Evolutionary conservation across 2,113 vertebrate species (phyloP).

Genomic region (Girardinichthys multiradiatus): DNA sequence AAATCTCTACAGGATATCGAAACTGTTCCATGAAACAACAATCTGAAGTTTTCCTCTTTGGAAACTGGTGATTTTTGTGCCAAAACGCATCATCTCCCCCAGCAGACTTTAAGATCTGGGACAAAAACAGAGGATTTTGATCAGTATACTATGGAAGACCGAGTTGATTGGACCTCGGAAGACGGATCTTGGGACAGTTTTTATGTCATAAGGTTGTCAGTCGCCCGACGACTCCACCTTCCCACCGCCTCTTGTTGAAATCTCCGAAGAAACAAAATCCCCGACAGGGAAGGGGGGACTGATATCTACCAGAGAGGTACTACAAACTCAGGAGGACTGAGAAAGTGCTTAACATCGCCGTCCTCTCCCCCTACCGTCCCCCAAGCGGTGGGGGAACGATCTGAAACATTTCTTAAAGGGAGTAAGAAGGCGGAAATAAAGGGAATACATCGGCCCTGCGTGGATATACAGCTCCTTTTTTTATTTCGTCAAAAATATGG

Average conservation of each 20-base stretch:
- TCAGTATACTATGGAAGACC: constrained; percentile 72
- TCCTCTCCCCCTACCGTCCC: constrained; percentile 77
- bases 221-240: constrained; percentile 77
- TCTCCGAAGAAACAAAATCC: constrained; percentile 76
- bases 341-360: constrained; percentile 55
- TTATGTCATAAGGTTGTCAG: constrained; percentile 74
- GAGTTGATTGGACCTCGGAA: constrained; percentile 56
- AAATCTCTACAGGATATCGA: constrained; percentile 32
- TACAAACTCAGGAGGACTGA: constrained; percentile 59
- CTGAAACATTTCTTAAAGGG: constrained; percentile 38
- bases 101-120: constrained; percentile 32
- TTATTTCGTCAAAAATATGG: constrained; percentile 90
- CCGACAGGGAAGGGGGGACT: constrained; percentile 73
- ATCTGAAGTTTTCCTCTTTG: constrained; percentile 25
- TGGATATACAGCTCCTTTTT: constrained; percentile 66
- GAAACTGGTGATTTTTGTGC: constrained; percentile 32
- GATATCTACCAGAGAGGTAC: constrained; percentile 49
- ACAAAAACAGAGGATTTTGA: constrained; percentile 27
- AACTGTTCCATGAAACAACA: constrained; percentile 66
- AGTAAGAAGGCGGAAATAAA: constrained; percentile 58
- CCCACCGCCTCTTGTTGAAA: constrained; percentile 75
- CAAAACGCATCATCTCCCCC: constrained; percentile 17
- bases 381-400: constrained; percentile 77
- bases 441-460: constrained; percentile 57
- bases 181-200: constrained; percentile 71